Evolutionary conservation across 64 coral and sea anemone species (phyloP), one percentile per base, ranked within the genome.

Genomic region (Trachythela sp.): DNA sequence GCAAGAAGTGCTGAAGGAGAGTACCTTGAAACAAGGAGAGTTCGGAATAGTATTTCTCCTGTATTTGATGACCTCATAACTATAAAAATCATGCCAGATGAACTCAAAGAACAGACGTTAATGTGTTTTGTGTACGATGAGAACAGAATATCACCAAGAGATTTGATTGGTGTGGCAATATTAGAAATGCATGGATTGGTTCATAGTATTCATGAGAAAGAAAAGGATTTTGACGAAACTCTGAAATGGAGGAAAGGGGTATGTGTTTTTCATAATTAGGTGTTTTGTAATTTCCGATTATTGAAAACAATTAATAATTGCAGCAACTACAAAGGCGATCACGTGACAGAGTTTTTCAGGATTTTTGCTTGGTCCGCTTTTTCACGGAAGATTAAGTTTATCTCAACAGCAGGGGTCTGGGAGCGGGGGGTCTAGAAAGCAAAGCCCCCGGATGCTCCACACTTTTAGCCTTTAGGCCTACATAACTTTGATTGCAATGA

Each of bases 11-110:
- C 75, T 36, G 33, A 80, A 39, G 75, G 75, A 80, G 27, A 37
- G 31, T 1, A 17, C 35, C 30, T 37, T 1, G 75, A 80, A 22
- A 80, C 75, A 80, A 80, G 30, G 8, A 35, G 75, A 80, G 37
- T 80, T 36, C 75, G 75, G 13, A 80, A 80, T 29, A 80, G 33
- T 37, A 30, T 80, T 35, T 80, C 4, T 35, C 75, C 75, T 35
- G 37, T 80, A 9, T 80, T 80, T 80, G 75, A 80, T 80, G 75
- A 80, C 35, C 20, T 80, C 33, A 80, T 80, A 34, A 80, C 31
- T 2, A 80, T 80, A 35, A 80, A 80, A 6, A 80, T 80, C 37
- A 9, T 80, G 15, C 75, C 75, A 2, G 33, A 80, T 20, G 75
- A 80, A 37, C 75, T 80, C 4, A 39, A 37, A 80, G 33, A 80